These are phyloP conservation scores for Eueremaeus valkanovi DNA, from an alignment of 2,888 invertebrate genomes.

Conservation along the genomic window DNA sequence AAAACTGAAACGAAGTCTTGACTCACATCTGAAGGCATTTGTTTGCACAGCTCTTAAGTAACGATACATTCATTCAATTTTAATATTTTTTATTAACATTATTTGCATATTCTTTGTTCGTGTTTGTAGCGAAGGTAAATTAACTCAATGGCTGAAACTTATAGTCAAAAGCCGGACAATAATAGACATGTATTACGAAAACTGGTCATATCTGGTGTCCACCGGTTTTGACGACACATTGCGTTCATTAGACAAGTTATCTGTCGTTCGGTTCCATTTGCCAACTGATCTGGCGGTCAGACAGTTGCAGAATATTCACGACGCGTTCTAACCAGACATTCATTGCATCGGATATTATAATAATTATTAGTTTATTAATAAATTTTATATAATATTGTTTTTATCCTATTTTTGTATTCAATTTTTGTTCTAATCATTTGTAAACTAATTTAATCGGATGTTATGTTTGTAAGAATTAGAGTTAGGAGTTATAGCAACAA, in stretches of 20 bases:
- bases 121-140: slow-evolving; percentile 70
- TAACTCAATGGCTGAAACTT: slow-evolving; percentile 89
- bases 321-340: slow-evolving; percentile 67
- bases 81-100: not conserved
- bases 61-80: slow-evolving; percentile 52
- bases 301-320: slow-evolving; percentile 95
- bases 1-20: slow-evolving; percentile 86
- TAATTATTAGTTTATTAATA: too few species aligned
- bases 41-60: slow-evolving; percentile 93
- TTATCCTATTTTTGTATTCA: too few species aligned
- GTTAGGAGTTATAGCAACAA: too few species aligned
- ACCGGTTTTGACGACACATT: slow-evolving; percentile 96
- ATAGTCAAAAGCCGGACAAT: slow-evolving; percentile 71
- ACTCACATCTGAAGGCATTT: slow-evolving; percentile 97
- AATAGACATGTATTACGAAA: slow-evolving; percentile 57
- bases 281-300: slow-evolving; percentile 94
- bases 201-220: slow-evolving; percentile 89
- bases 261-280: slow-evolving; percentile 79
- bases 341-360: not conserved
- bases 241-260: slow-evolving; percentile 80
- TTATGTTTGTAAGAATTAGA: too few species aligned
- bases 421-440: too few species aligned
- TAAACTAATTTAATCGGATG: too few species aligned
- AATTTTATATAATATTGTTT: too few species aligned
- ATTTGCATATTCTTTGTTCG: slow-evolving; percentile 39